Evolutionary conservation across 23 tunicate genomes (phyloP), one percentile per base, ranked within the genome.

Genomic region (Trididemnum nubilum): DNA sequence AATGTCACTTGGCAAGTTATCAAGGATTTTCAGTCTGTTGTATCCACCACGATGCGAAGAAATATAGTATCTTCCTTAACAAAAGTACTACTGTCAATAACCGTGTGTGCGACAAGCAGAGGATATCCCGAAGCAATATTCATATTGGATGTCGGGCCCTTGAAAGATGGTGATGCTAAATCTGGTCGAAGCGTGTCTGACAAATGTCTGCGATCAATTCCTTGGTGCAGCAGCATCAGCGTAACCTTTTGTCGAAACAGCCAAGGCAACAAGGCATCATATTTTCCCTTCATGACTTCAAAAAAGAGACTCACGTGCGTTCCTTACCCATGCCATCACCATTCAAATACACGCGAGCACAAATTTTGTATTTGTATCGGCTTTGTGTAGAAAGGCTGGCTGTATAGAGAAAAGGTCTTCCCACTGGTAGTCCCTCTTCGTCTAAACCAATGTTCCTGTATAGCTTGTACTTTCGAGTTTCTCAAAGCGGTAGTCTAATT

Each of bases 81-180:
- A 87, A 79, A 93, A 28, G 73, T 57, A 78, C 89, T 88, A 38
- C 83, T 78, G 34, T 93, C 87, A 12, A 88, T 58, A 34, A 93
- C 98, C 35, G 81, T 73, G 54, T 93, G 98, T 25, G 98, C 83
- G 15, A 88, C 98, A 51, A 93, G 88, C 21, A 93, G 71, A 9
- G 98, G 98, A 65, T 87, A 93, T 22, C 98, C 98, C 12, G 98
- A 93, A 21, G 98, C 98, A 36, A 93, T 88, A 81, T 93, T 93
- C 98, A 93, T 93, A 75, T 93, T 93, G 23, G 98, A 83, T 18
- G 82, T 81, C 2, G 98, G 98, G 7, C 81, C 75, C 58, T 93
- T 88, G 81, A 93, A 93, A 2, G 93, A 87, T 4, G 97, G 87
- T 21, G 89, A 83, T 9, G 93, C 36, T 7, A 93, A 93, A 82